Base-by-base conservation (phyloP, 2,113 vertebrate genomes). In the Desmodus rotundus region DNA sequence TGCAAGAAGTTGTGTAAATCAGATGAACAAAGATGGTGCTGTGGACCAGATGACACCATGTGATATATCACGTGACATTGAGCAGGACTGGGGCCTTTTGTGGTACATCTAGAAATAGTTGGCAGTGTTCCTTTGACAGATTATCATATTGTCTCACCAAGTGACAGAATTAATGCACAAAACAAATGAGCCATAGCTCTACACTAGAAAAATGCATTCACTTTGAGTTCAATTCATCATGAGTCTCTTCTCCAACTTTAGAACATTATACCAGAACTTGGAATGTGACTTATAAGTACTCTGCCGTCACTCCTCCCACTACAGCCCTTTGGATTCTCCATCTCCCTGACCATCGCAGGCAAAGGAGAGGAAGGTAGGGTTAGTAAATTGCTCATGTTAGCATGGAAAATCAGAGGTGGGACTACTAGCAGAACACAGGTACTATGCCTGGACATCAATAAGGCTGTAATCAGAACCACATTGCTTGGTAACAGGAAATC, bases 401-500 rank as follows among this genome's bases (percentile, higher is more conserved):
- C 63, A 36, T 3, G n/a, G 61, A 73, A 94, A 90, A 73, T 70
- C 31, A 88, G 52, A 80, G 36, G 31, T 77, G 52, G 52, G 70
- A 72, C 12, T 24, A 24, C 26, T 67, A 33, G 36, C 5, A 45
- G 85, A 95, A 76, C 33, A 41, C 85, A 95, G 94, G 87, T 95
- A 92, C 61, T 52, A 2, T 36, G 82, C 43, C 77, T 80, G 82
- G 76, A 67, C 68, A 93, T 96, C 92, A 82, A 3, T 74, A 90
- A 65, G 33, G 22, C 84, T 87, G 13, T 98, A 98, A 97, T 97
- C 96, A 95, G 92, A 97, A 95, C 80, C 91, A 96, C 67, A 97
- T 96, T 97, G 92, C 81, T 95, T 82, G 90, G 19, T 80, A 91
- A 83, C 13, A 58, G 92, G 82, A 92, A 97, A 95, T 91, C 87